Conservation (phyloP, 2,113 vertebrate species). For the Alligator mississippiensis region DNA sequence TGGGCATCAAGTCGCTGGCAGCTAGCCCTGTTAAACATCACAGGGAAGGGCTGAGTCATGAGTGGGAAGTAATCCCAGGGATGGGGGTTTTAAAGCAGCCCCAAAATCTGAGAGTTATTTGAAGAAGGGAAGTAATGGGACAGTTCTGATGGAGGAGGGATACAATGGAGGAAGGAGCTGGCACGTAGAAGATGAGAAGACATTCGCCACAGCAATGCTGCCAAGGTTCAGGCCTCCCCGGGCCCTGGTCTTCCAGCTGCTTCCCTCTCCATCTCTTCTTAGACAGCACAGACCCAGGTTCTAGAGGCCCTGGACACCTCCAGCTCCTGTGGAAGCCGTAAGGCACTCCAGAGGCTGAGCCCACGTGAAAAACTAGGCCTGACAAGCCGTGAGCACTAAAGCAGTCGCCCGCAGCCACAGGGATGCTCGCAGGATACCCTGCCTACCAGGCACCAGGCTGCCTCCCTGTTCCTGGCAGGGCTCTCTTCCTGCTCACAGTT, state of each 20-base stretch:
- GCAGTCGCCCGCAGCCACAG: not conserved
- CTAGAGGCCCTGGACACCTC: not conserved
- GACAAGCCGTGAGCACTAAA: too few relatives aligned
- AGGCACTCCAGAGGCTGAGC: too few relatives aligned
- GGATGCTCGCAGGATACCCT: not conserved
- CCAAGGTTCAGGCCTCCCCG: not conserved
- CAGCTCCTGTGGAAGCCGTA: not conserved
- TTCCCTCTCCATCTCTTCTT: not conserved
- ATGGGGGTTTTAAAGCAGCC: too few relatives aligned
- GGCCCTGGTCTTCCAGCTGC: not conserved
- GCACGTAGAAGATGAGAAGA: not conserved
- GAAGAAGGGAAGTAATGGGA: not conserved
- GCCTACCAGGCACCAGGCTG: accelerated
- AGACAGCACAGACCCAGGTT: not conserved
- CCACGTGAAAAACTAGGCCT: too few relatives aligned
- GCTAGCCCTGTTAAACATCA: too few relatives aligned
- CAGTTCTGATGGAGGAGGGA: not conserved
- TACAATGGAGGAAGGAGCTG: conserved; percentile 2
- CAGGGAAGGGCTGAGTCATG: too few relatives aligned
- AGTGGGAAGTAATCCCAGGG: not conserved
- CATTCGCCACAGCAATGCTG: not conserved
- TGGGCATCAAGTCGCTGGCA: not conserved
- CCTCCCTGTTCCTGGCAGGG: accelerated
- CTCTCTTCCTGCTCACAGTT: not conserved
- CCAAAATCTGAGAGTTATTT: not conserved